Evolutionary conservation across 2,797 vertebrate genomes (phyloP).

Genomic region (Lagocephalus sceleratus): DNA sequence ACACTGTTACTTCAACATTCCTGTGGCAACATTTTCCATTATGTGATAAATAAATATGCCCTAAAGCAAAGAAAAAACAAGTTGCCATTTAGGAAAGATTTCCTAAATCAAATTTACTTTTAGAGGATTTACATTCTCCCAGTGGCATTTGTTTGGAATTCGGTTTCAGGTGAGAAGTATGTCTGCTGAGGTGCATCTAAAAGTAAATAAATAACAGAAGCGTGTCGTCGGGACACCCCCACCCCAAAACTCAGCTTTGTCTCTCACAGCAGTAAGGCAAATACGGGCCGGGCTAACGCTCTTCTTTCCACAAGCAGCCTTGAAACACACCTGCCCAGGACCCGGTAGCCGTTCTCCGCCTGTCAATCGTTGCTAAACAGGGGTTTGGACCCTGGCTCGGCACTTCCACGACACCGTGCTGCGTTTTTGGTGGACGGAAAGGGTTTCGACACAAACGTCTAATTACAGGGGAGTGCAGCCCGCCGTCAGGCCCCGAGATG

Average conservation of each 20-base stretch:
- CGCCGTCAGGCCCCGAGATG: slow-evolving; percentile 27
- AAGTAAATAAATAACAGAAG: background rate
- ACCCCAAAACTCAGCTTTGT: slow-evolving; percentile 32
- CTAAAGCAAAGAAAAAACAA: slow-evolving; percentile 28
- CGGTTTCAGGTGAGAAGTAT: background rate
- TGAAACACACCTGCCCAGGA: slow-evolving; percentile 56
- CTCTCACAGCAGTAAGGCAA: slow-evolving; percentile 37
- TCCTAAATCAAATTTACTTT: background rate
- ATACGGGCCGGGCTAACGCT: slow-evolving; percentile 41
- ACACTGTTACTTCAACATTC: slow-evolving; percentile 70
- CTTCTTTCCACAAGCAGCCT: slow-evolving; percentile 51
- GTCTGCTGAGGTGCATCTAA: background rate
- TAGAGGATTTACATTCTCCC: background rate
- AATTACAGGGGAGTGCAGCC: slow-evolving; percentile 39
- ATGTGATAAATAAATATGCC: slow-evolving; percentile 55
- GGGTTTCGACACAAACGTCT: slow-evolving; percentile 29
- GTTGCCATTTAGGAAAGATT: background rate
- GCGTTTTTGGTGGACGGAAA: slow-evolving; percentile 13
- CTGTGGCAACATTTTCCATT: slow-evolving; percentile 58
- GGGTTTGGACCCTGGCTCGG: slow-evolving; percentile 14
- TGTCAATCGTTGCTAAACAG: slow-evolving; percentile 26
- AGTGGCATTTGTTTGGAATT: background rate
- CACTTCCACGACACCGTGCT: slow-evolving; percentile 15
- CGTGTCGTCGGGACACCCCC: slow-evolving; percentile 24
- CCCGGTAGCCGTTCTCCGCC: slow-evolving; percentile 42